A percentile compares a stretch with the other conserved stretches of the same genome.
Conservation (phyloP, 2,797 vertebrate genomes). For the Sphaeramia orbicularis region DNA sequence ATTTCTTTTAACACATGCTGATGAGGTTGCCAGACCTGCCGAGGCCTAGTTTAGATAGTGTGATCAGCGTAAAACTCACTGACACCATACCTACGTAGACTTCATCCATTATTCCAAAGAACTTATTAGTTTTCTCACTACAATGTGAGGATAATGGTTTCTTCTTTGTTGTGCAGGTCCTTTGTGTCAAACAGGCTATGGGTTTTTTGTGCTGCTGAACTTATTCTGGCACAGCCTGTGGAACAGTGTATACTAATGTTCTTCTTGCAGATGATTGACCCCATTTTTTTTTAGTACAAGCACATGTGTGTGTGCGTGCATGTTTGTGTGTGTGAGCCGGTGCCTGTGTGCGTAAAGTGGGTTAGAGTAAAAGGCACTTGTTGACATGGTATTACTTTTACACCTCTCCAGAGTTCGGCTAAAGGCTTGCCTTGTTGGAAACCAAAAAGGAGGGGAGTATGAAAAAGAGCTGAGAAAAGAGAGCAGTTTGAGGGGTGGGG, state of each 20-base stretch:
- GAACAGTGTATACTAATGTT: constrained; percentile 62
- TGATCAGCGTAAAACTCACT: constrained; percentile 24
- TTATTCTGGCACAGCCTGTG: constrained; percentile 61
- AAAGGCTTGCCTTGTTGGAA: constrained; percentile 77
- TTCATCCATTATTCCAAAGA: constrained; percentile 50
- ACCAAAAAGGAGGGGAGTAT: constrained; percentile 69
- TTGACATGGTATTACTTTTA: constrained; percentile 82
- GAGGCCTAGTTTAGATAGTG: constrained; percentile 19
- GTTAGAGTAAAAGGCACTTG: constrained; percentile 73
- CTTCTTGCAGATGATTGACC: constrained; percentile 68
- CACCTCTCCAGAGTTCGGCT: constrained; percentile 77
- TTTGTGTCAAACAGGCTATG: constrained; percentile 60
- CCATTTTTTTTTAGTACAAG: constrained; percentile 31
- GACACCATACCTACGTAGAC: constrained; percentile 38
- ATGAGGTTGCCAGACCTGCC: constrained; percentile 40
- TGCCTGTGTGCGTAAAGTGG: constrained; percentile 53
- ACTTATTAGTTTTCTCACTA: constrained; percentile 51
- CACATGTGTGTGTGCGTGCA: not conserved
- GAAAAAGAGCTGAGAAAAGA: constrained; percentile 72
- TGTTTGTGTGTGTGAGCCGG: constrained; percentile 23
- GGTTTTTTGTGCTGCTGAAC: constrained; percentile 63
- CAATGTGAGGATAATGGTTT: constrained; percentile 54
- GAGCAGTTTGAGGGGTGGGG: constrained; percentile 62
- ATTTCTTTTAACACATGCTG: constrained; percentile 44
- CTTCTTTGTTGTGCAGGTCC: constrained; percentile 57